These are phyloP conservation scores for Umimayanthus chanpuru DNA, from an alignment of 92 coral and sea anemone species.

Conservation along the genomic window DNA sequence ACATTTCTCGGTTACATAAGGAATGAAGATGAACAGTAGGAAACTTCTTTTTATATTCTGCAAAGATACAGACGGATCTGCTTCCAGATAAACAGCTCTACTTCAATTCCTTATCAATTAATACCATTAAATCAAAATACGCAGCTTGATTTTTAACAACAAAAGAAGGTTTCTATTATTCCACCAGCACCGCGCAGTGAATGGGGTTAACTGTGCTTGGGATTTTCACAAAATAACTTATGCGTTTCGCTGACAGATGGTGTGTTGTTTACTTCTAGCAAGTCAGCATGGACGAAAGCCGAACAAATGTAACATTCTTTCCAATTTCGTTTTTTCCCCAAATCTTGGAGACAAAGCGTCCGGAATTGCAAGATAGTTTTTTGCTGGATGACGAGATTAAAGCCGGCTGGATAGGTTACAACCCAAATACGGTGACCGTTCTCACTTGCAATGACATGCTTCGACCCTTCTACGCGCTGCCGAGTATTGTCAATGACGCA, in stretches of 20 bases:
- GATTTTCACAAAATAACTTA: too few species aligned
- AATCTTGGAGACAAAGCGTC: conserved; percentile 23
- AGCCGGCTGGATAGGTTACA: conserved; percentile 48
- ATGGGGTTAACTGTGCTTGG: not conserved
- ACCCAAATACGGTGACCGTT: conserved; percentile 44
- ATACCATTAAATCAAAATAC: not conserved
- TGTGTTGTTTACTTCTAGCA: not conserved
- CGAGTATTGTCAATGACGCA: not conserved
- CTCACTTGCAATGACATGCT: conserved; percentile 52
- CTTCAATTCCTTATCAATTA: not conserved
- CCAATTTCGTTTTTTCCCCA: conserved; percentile 46
- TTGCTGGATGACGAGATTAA: conserved; percentile 37
- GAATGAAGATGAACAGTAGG: too few species aligned
- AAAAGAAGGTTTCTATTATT: not conserved
- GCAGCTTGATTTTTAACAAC: not conserved
- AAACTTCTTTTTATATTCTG: too few species aligned
- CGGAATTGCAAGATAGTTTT: conserved; percentile 33
- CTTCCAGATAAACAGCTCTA: not conserved
- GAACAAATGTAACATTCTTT: conserved; percentile 22
- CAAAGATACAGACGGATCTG: not conserved
- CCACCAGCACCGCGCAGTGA: not conserved
- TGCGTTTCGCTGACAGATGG: not conserved
- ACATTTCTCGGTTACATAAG: too few species aligned
- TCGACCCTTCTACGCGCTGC: conserved; percentile 26
- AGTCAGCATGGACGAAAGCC: not conserved